phyloP scores from a whole-genome alignment of 2,113 vertebrate species.

The Brienomyrus longianalis region DNA sequence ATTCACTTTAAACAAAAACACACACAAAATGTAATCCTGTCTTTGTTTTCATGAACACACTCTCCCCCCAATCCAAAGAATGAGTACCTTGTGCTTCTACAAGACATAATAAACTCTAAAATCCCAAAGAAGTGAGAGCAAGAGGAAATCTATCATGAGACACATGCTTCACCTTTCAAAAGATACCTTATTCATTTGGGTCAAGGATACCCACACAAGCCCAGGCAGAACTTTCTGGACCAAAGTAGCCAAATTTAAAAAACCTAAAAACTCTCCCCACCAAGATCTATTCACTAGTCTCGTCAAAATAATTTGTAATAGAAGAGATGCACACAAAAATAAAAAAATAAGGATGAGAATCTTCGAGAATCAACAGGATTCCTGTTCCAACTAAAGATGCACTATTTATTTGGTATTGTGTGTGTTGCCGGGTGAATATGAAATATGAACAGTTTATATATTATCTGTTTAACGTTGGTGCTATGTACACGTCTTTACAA shows the following conservation, averaged over 20 bases:
- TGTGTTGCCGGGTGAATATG: conserved; percentile 76
- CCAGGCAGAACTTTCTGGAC: conserved; percentile 13
- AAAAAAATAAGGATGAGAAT: conserved; percentile 54
- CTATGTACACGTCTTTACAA: conserved; percentile 99
- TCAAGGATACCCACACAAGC: neutral
- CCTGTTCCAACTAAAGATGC: conserved; percentile 78
- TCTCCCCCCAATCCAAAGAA: conserved; percentile 23
- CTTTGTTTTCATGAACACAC: conserved; percentile 1
- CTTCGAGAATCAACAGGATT: conserved; percentile 75
- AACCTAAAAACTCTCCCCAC: conserved; percentile 2
- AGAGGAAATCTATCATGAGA: conserved; percentile 30
- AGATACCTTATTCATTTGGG: conserved; percentile 24
- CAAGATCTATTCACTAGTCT: conserved; percentile 56
- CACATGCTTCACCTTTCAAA: conserved; percentile 29
- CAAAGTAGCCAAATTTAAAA: conserved; percentile 29
- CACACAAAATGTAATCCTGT: conserved; percentile 28
- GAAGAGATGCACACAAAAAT: conserved; percentile 59
- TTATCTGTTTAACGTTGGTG: conserved; percentile 97
- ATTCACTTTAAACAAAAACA: conserved; percentile 24
- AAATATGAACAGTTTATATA: conserved; percentile 87
- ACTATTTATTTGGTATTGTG: conserved; percentile 89
- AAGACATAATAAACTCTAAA: conserved; percentile 15
- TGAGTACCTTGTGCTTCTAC: conserved; percentile 9
- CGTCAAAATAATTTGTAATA: conserved; percentile 58
- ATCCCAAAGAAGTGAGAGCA: conserved; percentile 31